Base-by-base conservation (phyloP, 2,888 invertebrate genomes). In the Protophormia terraenovae region DNA sequence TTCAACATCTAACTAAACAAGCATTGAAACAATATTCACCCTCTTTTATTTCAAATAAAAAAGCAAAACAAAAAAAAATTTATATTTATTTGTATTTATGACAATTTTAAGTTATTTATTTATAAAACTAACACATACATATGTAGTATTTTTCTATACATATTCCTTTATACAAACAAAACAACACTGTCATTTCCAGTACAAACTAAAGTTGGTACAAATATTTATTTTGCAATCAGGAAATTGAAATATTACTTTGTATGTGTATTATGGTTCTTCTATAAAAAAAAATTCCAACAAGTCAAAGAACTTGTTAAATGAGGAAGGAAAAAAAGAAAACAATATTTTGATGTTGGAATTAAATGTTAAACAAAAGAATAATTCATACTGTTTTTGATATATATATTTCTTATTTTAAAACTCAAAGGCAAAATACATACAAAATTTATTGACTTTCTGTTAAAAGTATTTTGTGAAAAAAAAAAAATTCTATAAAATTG, bases 161-260 rank as follows among this genome's bases (percentile, higher is more conserved):
- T 8, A 58, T n/a, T 27, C 29, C 27, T n/a, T 10, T 16, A 76
- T 5, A 41, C 29, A 66, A 16, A 64, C 12, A 66, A 66, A 16
- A 64, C 12, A 66, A 55, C n/a, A 76, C 22, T 29, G n/a, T 53
- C 53, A 41, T 77, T 16, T 58, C 10, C 45, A 47, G 5, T 16
- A 38, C 22, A 60, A 38, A 27, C 66, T 50, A 27, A 73, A 72
- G 58, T 67, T 78, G 29, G 35, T 19, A 41, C 41, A 66, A 72
- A 83, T 83, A 83, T 83, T 83, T 83, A 72, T 66, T 72, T 72
- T 67, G 45, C 76, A 76, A 69, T 69, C 62, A 82, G 62, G 55
- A 82, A 82, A 82, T 82, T 71, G 78, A 77, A 78, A 78, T 72
- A 72, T 78, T 67, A 67, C 55, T 83, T 72, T 67, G 47, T 66